Evolutionary conservation across 1,140 invertebrate genomes (phyloP), one percentile per base, ranked within the genome.

Genomic region (Camponotus floridanus): DNA sequence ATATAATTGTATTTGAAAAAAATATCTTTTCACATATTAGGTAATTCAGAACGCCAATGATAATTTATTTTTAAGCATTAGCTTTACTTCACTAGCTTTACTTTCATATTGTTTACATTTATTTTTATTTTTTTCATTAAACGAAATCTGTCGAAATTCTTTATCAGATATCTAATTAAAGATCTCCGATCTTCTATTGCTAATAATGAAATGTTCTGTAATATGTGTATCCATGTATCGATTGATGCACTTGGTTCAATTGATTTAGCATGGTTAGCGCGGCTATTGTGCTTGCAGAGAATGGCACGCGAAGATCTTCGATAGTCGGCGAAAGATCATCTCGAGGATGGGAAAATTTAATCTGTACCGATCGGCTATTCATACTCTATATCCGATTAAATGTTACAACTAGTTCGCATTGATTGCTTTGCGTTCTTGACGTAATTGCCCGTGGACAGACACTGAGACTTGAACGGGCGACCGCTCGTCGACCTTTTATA

Each of bases 371-470:
- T 13, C 26, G 31, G 79, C 79, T 61, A 74, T 83, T 74, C 68
- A 61, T 55, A 33, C 55, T 36, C 26, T n/a, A 70, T 42, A 83
- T 74, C 68, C 26, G 79, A 74, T 73, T 83, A 83, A 83, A 70
- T 57, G 45, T 80, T 42, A 61, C 68, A 62, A 74, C 26, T 36
- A 73, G 39, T 33, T 74, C 55, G 39, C 55, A 74, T 74, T 61
- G 79, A 31, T 45, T 36, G 55, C 68, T 11, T 45, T 31, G 13
- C 55, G 39, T 83, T 74, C 42, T 18, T 26, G 18, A 61, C 68
- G 71, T 62, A 74, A 74, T 74, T 61, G 42, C n/a, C 9, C 15
- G 64, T 61, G 33, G 33, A 39, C 1, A 26, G 31, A n/a, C 18
- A 45, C 71, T 15, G 68, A 61, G 26, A 73, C 42, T 15, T 39